Percentiles rank a stretch among this genome's conserved stretches.
phyloP scores from a whole-genome alignment of 2,797 vertebrate species.

The Helostoma temminkii region DNA sequence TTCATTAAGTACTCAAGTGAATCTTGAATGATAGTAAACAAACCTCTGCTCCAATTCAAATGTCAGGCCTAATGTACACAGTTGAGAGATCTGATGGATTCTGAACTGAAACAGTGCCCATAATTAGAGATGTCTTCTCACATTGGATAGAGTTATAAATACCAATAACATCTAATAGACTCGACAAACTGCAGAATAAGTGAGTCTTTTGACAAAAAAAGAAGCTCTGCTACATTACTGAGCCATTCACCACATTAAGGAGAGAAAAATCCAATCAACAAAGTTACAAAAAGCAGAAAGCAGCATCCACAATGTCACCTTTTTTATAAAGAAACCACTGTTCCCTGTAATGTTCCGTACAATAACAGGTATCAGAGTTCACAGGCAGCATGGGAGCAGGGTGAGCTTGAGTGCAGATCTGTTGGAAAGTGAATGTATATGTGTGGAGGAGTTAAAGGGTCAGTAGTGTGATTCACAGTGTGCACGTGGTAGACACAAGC shows the following conservation, averaged over 20 bases:
- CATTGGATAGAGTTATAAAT: conserved; percentile 30
- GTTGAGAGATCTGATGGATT: conserved; percentile 22
- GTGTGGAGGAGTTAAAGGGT: conserved; percentile 14
- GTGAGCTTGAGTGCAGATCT: background rate
- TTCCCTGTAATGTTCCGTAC: background rate
- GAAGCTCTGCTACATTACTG: conserved; percentile 16
- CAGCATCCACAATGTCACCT: background rate
- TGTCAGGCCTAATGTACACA: conserved; percentile 55
- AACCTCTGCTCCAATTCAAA: conserved; percentile 62
- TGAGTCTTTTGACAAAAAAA: conserved; percentile 15
- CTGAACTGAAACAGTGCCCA: conserved; percentile 12
- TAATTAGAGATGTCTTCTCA: conserved; percentile 41
- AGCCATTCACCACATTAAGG: conserved; percentile 14
- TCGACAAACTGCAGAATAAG: conserved; percentile 5
- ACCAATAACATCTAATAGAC: conserved; percentile 23
- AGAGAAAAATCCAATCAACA: background rate
- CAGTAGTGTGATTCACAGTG: too few species aligned
- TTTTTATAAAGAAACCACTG: conserved; percentile 10
- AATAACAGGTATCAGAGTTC: conserved; percentile 13
- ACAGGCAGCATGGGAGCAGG: background rate
- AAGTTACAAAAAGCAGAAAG: conserved; percentile 11
- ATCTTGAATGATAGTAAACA: conserved; percentile 68
- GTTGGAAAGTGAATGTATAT: background rate
- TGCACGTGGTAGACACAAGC: conserved; percentile 18
- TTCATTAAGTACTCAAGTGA: conserved; percentile 63